Conservation (phyloP, 2,797 vertebrate genomes). For the Margarornis squamiger region DNA sequence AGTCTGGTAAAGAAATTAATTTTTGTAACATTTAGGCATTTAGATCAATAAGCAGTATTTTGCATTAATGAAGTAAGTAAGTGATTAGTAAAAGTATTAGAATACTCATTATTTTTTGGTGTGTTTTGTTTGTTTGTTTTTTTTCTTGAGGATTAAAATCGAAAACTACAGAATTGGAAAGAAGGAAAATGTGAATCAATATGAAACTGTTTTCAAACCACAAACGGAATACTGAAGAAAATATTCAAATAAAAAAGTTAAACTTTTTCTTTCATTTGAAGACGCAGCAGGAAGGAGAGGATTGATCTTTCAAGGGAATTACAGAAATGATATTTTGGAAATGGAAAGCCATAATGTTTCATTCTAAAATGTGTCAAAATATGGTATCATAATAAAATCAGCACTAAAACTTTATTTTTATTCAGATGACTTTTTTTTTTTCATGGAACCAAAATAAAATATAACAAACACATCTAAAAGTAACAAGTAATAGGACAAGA, state of each 20-base stretch:
- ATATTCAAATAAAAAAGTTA: conserved; percentile 10
- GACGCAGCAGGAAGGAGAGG: background rate
- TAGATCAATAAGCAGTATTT: background rate
- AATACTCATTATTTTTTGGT: rapidly evolving
- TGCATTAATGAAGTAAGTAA: background rate
- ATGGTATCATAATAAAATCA: background rate
- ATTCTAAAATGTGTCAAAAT: conserved; percentile 37
- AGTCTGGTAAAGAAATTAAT: background rate
- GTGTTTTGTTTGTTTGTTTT: background rate
- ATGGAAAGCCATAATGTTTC: conserved; percentile 25
- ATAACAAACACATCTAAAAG: background rate
- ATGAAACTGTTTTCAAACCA: background rate
- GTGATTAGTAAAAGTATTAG: background rate
- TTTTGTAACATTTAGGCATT: background rate
- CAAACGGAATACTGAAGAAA: background rate
- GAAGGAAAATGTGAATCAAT: background rate
- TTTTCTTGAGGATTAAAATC: background rate
- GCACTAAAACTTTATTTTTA: conserved; percentile 44
- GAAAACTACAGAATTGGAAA: background rate
- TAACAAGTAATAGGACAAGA: background rate
- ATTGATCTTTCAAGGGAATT: conserved; percentile 19
- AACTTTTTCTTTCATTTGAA: conserved; percentile 33
- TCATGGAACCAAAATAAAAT: background rate
- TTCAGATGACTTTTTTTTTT: background rate
- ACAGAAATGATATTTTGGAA: conserved; percentile 37